Evolutionary conservation across 2,113 vertebrate genomes (phyloP), one percentile per base, ranked within the genome.

Genomic region (Oncorhynchus kisutch): DNA sequence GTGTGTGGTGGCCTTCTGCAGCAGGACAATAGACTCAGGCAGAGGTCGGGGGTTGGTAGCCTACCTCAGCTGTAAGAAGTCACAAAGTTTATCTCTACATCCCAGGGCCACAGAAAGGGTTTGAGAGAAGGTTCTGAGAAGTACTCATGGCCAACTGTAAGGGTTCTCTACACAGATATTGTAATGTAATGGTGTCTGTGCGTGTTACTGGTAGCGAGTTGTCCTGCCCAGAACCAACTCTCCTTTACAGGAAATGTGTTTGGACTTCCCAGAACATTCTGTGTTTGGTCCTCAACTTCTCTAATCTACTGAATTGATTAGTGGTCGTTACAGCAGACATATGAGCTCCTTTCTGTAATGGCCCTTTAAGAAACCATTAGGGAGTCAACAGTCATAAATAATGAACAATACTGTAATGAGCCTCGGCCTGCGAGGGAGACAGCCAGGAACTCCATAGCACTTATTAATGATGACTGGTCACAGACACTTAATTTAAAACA

Each of bases 321-420:
- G 80, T 72, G 77, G 82, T 86, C 84, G 79, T 89, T 34, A 11
- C 39, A 45, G 8, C 9, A 45, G 39, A 88, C 91, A 89, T 81
- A 79, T 78, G 77, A 62, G 76, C 29, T 48, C 73, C 74, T 86
- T 80, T 81, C 73, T 83, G 79, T 91, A 93, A 92, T 89, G 86
- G 89, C 85, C 83, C 82, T 91, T 91, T 90, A 91, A 91, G 85
- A 93, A 89, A 75, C 90, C 90, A 94, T 93, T 92, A 92, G 90
- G 77, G 78, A 89, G 88, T 87, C 87, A 90, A 89, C 87, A 84
- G 89, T 89, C 82, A 92, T 94, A 89, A 87, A 93, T 93, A 89
- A 90, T 88, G 87, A 92, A 89, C 88, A 90, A 86, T 88, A 78
- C 86, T 82, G 81, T 92, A 93, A 93, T 91, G 88, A 91, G 91